Base-by-base conservation (phyloP, 2,113 vertebrate genomes). In the Halichoeres trimaculatus region DNA sequence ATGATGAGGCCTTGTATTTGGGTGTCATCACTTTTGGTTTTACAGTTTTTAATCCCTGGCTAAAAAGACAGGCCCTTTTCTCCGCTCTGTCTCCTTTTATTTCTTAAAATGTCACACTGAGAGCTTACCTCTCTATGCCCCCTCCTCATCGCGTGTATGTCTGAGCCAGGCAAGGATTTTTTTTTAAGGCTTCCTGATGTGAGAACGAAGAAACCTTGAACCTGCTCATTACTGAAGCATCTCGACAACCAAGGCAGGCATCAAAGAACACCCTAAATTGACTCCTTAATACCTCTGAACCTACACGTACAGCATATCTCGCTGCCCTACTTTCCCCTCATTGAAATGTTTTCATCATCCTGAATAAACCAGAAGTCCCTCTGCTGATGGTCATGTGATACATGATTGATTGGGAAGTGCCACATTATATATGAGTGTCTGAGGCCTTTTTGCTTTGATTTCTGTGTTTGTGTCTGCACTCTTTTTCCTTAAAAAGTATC, bases 231-330 rank as follows among this genome's bases (percentile, higher is more conserved):
- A 89, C 68, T 30, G 80, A 48, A 54, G 20, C 78, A 74, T 73
- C 74, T 83, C 48, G 38, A 57, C 70, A 76, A 67, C 56, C 64
- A 54, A 48, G 34, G 58, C 73, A 52, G 57, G 70, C 81, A 78
- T 85, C 83, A 90, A 85, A 85, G 82, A 85, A 67, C 50, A 36
- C 62, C 69, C 60, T 43, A 80, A 86, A 87, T 76, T 73, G 74
- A 83, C 76, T 86, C 60, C 51, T 68, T 85, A 74, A 88, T 80
- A 71, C 74, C 58, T 68, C 70, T 58, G 80, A 85, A 80, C 82
- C 77, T 74, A 80, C 72, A 76, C 17, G 30, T 30, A 30, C 26
- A 35, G 70, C 45, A 51, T 16, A 13, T 62, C 75, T 76, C 9
- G 8, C 50, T 74, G 77, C 53, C 63, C 76, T 76, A 74, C 54